These are phyloP conservation scores for Drosophila watanabei DNA, from an alignment of 1,140 invertebrate species.

Conservation along the genomic window DNA sequence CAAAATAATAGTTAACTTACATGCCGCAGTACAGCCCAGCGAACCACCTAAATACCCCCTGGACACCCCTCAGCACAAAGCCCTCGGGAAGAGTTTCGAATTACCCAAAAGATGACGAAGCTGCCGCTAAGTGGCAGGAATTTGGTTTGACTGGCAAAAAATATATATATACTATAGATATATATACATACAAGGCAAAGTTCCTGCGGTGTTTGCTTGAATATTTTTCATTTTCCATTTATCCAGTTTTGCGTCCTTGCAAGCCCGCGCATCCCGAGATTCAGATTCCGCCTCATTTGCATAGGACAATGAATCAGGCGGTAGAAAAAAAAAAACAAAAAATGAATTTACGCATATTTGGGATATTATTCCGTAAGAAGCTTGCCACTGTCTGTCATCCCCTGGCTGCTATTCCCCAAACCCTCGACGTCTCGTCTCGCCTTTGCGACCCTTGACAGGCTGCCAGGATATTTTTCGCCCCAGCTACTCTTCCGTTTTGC, in stretches of 20 bases:
- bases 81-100: conserved; percentile 40
- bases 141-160: conserved; percentile 53
- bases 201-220: conserved; percentile 64
- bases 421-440: conserved; percentile 26
- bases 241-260: conserved; percentile 8
- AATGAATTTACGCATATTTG: conserved; percentile 82
- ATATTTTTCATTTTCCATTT: conserved; percentile 45
- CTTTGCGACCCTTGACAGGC: conserved; percentile 44
- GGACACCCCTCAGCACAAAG: conserved; percentile 11
- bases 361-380: conserved; percentile 72
- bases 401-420: not conserved
- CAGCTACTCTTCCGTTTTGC: conserved; percentile 9
- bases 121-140: conserved; percentile 73
- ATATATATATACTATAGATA: conserved; percentile 2
- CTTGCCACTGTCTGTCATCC: conserved; percentile 36
- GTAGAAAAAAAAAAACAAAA: conserved; percentile 40
- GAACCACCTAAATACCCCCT: conserved; percentile 4
- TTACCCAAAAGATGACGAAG: conserved; percentile 66
- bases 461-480: conserved; percentile 51
- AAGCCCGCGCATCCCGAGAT: conserved; percentile 1
- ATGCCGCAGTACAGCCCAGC: conserved; percentile 67
- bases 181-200: conserved; percentile 30
- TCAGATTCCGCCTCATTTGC: conserved; percentile 64
- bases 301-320: conserved; percentile 53
- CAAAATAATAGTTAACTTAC: conserved; percentile 85